phyloP scores from a whole-genome alignment of 92 coral and sea anemone genomes.

The Actinostola sp. region DNA sequence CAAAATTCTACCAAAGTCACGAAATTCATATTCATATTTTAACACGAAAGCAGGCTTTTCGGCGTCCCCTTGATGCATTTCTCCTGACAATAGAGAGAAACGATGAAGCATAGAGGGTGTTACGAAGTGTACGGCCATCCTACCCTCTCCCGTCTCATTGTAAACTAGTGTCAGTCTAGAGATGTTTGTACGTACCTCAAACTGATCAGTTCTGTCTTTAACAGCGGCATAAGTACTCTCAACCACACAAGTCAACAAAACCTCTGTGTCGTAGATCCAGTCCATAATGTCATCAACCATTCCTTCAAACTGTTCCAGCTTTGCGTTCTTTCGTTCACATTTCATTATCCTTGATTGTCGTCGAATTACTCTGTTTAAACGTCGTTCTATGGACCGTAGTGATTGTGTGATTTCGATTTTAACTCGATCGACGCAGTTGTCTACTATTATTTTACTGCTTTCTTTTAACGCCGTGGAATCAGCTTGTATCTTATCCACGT shows the following conservation, averaged over 20 bases:
- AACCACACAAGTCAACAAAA: conserved; percentile 65
- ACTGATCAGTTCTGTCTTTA: conserved; percentile 66
- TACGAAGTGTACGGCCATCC: too few relatives aligned
- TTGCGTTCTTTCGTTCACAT: conserved; percentile 88
- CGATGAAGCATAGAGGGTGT: too few relatives aligned
- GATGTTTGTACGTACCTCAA: conserved; percentile 62
- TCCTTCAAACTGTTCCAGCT: conserved; percentile 90
- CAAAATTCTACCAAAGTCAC: too few relatives aligned
- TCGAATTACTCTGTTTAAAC: conserved; percentile 82
- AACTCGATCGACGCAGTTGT: conserved; percentile 73
- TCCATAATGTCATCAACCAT: conserved; percentile 97
- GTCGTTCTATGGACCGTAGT: conserved; percentile 82
- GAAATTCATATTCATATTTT: too few relatives aligned
- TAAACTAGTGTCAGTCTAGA: neutral
- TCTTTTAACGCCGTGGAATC: conserved; percentile 78
- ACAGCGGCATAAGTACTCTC: conserved; percentile 78
- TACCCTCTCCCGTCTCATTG: neutral
- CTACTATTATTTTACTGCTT: conserved; percentile 66
- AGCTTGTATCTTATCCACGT: conserved; percentile 75
- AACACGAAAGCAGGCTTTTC: too few relatives aligned
- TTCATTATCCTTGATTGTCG: conserved; percentile 93
- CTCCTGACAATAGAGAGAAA: too few relatives aligned
- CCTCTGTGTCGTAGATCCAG: conserved; percentile 93
- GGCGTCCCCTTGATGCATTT: too few relatives aligned
- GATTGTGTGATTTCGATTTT: conserved; percentile 70